Base-by-base conservation (phyloP, 2,113 vertebrate species). In the Nanorana parkeri region DNA sequence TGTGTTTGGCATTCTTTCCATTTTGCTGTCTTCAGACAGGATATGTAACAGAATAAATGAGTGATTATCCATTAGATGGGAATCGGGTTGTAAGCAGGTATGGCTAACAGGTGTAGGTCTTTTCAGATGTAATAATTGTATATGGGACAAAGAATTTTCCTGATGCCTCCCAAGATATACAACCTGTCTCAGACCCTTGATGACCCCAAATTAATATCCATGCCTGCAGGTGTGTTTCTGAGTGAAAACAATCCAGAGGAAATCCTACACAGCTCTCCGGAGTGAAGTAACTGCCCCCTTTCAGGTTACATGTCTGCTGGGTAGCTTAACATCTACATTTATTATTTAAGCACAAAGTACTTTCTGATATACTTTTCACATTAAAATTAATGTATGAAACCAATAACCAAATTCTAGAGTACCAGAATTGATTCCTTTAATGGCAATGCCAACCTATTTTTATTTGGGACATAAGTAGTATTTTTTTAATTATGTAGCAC, bases 141-240 rank as follows among this genome's bases (percentile, higher is more conserved):
- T 60, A 16, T 16, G 4, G 29, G 29, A 68, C 26, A 67, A 67
- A 68, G 65, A 29, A 32, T 56, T 56, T 55, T 60, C 16, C 7
- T 73, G 71, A 56, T 56, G 26, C 54, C 60, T 61, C 55, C 65
- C 77, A 79, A 63, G 77, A 58, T 79, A 23, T 68, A 58, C 54
- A 32, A 79, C 65, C 51, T 67, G 51, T 79, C 64, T 58, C 78
- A 58, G 55, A 80, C 78, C 78, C 55, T 80, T 47, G 20, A 54
- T 80, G 54, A 80, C 66, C 78, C 51, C 17, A 61, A 60, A 61
- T 36, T 58, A 68, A 80, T 80, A 69, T 56, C 54, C 29, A 61
- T 80, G 78, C 51, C 78, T 80, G 66, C 78, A 80, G 78, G 78
- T 80, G 78, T 71, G 66, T 80, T 32, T 61, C 52, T 68, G 55